A percentile compares a stretch with the other conserved stretches of the same genome.
Evolutionary conservation across 2,797 vertebrate species (phyloP).

Genomic region (Distichodus sexfasciatus): DNA sequence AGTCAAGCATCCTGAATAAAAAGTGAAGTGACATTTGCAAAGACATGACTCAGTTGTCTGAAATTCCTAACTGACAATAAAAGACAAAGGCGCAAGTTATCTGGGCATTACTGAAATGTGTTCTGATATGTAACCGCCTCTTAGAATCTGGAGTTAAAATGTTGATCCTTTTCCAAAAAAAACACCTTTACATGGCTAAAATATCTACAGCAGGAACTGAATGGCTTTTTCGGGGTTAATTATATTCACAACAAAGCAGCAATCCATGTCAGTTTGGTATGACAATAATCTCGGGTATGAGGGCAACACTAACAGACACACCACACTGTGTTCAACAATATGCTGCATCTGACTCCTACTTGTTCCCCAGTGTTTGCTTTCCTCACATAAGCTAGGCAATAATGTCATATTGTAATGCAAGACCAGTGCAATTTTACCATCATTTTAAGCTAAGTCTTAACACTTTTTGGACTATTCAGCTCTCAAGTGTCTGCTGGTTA

Average conservation of each 20-base stretch:
- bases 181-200: slow-evolving; percentile 39
- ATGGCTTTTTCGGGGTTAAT: slow-evolving; percentile 22
- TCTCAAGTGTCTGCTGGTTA: no score
- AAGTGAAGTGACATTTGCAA: not conserved
- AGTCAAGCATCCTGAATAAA: no score
- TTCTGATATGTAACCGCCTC: not conserved
- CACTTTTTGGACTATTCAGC: no score
- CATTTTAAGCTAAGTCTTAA: no score
- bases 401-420: no score
- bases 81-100: not conserved
- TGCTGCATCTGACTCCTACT: no score
- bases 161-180: slow-evolving; percentile 48
- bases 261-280: slow-evolving; percentile 45
- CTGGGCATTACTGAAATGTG: not conserved
- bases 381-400: no score
- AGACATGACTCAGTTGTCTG: not conserved
- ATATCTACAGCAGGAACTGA: slow-evolving; percentile 3
- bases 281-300: slow-evolving; percentile 54
- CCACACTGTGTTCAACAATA: no score
- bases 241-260: slow-evolving; percentile 24
- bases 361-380: no score
- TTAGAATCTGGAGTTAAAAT: slow-evolving; percentile 42
- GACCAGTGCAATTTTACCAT: no score
- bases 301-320: slow-evolving; percentile 44
- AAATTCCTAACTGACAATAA: not conserved